phyloP scores from a whole-genome alignment of 2,888 invertebrate genomes.

The Cabera pusaria region DNA sequence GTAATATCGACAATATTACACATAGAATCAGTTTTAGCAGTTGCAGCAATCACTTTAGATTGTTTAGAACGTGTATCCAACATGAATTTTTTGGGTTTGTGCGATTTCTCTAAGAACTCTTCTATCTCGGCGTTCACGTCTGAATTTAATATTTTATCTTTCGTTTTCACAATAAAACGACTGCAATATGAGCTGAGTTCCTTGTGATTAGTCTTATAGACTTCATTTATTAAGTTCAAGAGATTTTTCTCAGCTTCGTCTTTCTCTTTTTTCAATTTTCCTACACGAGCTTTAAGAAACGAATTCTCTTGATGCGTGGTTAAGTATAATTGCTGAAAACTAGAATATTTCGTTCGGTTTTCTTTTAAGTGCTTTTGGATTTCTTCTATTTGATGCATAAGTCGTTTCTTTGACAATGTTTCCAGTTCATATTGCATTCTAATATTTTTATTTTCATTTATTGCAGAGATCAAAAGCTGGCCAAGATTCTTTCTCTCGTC shows the following conservation, averaged over 20 bases:
- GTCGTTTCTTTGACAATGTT: slow-evolving; percentile 56
- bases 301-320: slow-evolving; percentile 65
- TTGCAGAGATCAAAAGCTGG: slow-evolving; percentile 53
- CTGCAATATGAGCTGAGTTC: slow-evolving; percentile 62
- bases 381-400: slow-evolving; percentile 52
- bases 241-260: slow-evolving; percentile 57
- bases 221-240: slow-evolving; percentile 54
- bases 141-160: slow-evolving; percentile 53
- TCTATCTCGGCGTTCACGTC: slow-evolving; percentile 59
- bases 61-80: too few relatives aligned
- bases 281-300: slow-evolving; percentile 56
- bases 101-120: slow-evolving; percentile 48
- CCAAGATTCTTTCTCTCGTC: slow-evolving; percentile 58
- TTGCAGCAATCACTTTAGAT: too few relatives aligned
- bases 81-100: too few relatives aligned
- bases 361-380: slow-evolving; percentile 59
- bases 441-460: slow-evolving; percentile 64
- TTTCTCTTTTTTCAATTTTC: slow-evolving; percentile 56
- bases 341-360: slow-evolving; percentile 53
- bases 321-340: slow-evolving; percentile 65
- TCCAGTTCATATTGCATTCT: slow-evolving; percentile 58
- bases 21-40: slow-evolving; percentile 1
- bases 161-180: slow-evolving; percentile 58
- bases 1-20: slow-evolving; percentile 27
- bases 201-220: slow-evolving; percentile 58